Base-by-base conservation (phyloP, 2,113 vertebrate species). In the Lophotis ruficrista region DNA sequence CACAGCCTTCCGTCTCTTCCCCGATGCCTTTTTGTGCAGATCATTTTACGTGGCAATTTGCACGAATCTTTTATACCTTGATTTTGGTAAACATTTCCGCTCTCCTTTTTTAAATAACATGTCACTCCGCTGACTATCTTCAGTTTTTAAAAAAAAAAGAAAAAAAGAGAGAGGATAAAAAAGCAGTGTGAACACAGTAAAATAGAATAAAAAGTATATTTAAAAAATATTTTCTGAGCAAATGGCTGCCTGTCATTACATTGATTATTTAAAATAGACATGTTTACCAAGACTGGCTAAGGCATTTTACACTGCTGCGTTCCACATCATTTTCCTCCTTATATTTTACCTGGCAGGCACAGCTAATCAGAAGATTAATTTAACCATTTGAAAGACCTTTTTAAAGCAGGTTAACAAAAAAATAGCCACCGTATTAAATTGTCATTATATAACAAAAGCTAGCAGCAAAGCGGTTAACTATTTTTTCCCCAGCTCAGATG, bases 21-120 rank as follows among this genome's bases (percentile, higher is more conserved):
- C 97, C 91, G 83, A 97, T 97, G 98, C 98, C 97, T 99, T 99
- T 99, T 97, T 98, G 98, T 98, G 98, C 98, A 95, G 98, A 98
- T 98, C 97, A 98, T 98, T 98, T 98, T 98, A 98, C 97, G 96
- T 98, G 98, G 98, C 97, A 98, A 98, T 98, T 98, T 98, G 97
- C 97, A 98, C 96, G 94, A 92, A 97, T 96, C 96, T 96, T 98
- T 98, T 97, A 96, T 97, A 97, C 97, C 97, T 97, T 88, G 97
- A 92, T 97, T 98, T 98, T 93, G 95, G 98, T 97, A 98, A 98
- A 98, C 97, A 97, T 97, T 97, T 97, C 97, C 97, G 96, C 78
- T 95, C 58, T 62, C 71, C 57, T 83, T 81, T 86, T 89, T 88
- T 88, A 85, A 96, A 96, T 93, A 97, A 96, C 66, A 54, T 65